Base-by-base conservation (phyloP, 2,113 vertebrate species). In the Lophochroa leadbeateri region DNA sequence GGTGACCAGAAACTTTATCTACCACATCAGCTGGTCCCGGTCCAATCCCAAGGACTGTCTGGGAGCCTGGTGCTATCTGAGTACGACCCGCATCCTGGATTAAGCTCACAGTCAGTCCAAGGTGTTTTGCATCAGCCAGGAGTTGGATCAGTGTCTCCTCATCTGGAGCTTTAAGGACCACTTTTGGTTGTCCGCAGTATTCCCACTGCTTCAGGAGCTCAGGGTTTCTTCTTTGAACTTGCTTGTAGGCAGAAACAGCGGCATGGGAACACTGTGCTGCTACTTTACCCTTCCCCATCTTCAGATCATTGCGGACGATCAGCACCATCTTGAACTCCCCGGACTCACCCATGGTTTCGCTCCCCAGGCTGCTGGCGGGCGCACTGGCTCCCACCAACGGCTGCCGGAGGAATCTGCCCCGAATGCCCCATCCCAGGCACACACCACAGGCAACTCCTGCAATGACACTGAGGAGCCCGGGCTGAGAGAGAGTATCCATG, bases 221-320 rank as follows among this genome's bases (percentile, higher is more conserved):
- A 0, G 99, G 99, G 82, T 99, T 98, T 93, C 98, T 98, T 58
- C 96, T 98, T 63, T 98, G 98, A 13, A 98, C 94, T 93, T 99
- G 99, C 95, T 99, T 99, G 97, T 99, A 99, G 25, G 99, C 99
- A 0, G 99, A 99, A 7, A 99, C 99, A 0, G 99, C 99, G 2
- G 99, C 99, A 1, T 99, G 99, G 47, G 99, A 98, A 46, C 99
- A 99, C 97, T 99, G 99, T 0, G 99, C 99, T 0, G 99, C 99
- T 1, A 99, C 99, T 94, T 99, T 99, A 3, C 99, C 99, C 91
- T 99, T 99, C 4, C 99, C 99, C 99, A 99, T 99, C 97, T 99
- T 99, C 85, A 99, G 94, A 94, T 99, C 99, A 3, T 97, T 99
- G 43, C 99, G 98, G 70, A 99, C 99, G 2, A 99, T 95, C 53